These are phyloP conservation scores for Paratilapia polleni DNA, from an alignment of 2,113 vertebrate genomes.

Conservation along the genomic window DNA sequence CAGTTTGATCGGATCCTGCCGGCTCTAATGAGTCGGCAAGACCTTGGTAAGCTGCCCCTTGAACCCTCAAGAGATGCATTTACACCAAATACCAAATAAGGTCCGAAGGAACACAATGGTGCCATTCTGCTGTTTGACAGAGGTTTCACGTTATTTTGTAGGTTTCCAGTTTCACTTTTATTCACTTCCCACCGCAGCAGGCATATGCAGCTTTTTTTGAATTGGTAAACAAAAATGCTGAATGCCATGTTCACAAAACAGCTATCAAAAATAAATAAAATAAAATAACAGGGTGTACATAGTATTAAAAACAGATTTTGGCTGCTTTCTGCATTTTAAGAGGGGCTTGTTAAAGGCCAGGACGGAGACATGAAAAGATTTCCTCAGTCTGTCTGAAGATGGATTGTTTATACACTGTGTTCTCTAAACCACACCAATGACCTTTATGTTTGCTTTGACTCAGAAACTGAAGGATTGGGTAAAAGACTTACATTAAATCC, in stretches of 20 bases:
- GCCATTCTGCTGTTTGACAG: slow-evolving; percentile 15
- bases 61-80: slow-evolving; percentile 39
- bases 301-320: not conserved
- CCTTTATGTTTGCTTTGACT: slow-evolving; percentile 17
- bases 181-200: not conserved
- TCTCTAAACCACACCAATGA: not conserved
- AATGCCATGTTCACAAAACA: not conserved
- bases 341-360: not conserved
- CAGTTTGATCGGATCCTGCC: slow-evolving; percentile 37
- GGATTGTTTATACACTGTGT: not conserved
- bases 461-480: not conserved
- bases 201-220: not conserved
- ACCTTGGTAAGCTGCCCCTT: slow-evolving; percentile 32
- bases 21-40: slow-evolving; percentile 47
- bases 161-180: not conserved
- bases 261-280: not conserved
- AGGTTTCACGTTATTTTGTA: not conserved
- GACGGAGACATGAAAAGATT: not conserved
- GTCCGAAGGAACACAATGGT: not conserved
- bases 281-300: not conserved
- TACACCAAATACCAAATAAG: slow-evolving; percentile 22
- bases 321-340: not conserved
- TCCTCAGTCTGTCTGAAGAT: not conserved
- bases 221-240: not conserved
- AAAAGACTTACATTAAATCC: not conserved